Percentiles rank a stretch among this genome's conserved stretches.
Evolutionary conservation across 2,797 vertebrate genomes (phyloP).

Genomic region (Taenioides sp.): DNA sequence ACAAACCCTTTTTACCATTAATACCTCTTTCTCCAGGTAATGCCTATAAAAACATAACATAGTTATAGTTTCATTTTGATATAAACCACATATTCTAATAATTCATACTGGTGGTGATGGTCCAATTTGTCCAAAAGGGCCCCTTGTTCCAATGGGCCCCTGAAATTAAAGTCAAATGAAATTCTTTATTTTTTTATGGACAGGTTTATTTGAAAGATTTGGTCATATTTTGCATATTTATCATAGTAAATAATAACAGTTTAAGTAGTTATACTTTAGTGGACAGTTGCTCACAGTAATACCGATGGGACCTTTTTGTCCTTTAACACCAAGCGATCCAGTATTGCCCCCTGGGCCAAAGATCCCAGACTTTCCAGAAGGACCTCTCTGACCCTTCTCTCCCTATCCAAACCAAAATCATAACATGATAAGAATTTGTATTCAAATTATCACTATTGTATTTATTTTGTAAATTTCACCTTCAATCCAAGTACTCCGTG

Average conservation of each 20-base stretch:
- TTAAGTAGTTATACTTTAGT: not conserved
- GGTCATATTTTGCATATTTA: not conserved
- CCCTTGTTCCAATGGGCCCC: slow-evolving; percentile 68
- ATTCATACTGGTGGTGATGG: slow-evolving; percentile 60
- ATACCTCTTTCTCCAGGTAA: slow-evolving; percentile 63
- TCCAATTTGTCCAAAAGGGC: slow-evolving; percentile 64
- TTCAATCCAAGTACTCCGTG: slow-evolving; percentile 59
- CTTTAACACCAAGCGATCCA: slow-evolving; percentile 64
- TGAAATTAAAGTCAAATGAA: slow-evolving; percentile 42
- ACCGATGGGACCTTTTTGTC: slow-evolving; percentile 67
- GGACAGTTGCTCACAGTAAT: slow-evolving; percentile 57
- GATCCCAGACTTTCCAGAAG: slow-evolving; percentile 56
- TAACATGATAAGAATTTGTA: not conserved
- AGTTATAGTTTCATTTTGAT: not conserved
- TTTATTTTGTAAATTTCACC: slow-evolving; percentile 41
- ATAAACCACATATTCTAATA: not conserved
- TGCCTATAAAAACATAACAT: slow-evolving; percentile 57
- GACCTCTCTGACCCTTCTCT: slow-evolving; percentile 57
- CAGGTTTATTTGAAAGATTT: not conserved
- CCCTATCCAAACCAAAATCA: slow-evolving; percentile 59
- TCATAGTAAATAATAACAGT: not conserved
- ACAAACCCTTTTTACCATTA: slow-evolving; percentile 61
- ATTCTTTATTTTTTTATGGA: not conserved
- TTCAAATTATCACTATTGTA: not conserved
- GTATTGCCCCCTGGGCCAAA: slow-evolving; percentile 73